Conservation (phyloP, 30 jellyfish, hydroid and myxozoan species). For the Aurelia aurita region DNA sequence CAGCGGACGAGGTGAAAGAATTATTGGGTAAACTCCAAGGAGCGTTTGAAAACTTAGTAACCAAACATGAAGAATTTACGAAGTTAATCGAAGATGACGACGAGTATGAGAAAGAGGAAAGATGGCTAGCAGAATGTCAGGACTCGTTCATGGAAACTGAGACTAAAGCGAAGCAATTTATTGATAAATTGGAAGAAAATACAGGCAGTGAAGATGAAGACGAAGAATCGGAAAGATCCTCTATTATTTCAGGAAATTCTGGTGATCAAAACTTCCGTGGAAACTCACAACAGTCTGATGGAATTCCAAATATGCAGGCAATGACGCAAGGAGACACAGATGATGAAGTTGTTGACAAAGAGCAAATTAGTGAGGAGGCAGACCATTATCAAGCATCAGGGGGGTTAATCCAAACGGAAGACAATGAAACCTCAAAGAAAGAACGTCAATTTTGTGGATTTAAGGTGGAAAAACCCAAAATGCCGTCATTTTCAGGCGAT, state of each 20-base stretch:
- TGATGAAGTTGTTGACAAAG: conserved; percentile 39
- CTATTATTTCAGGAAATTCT: conserved; percentile 18
- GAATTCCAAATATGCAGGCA: conserved; percentile 53
- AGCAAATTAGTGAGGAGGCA: background rate
- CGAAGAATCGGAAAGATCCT: conserved; percentile 8
- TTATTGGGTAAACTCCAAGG: conserved; percentile 48
- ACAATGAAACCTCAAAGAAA: conserved; percentile 8
- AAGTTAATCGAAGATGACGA: conserved; percentile 48
- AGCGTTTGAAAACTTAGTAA: conserved; percentile 59
- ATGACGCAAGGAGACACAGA: conserved; percentile 26
- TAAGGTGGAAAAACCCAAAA: conserved; percentile 48
- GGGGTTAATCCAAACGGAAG: background rate
- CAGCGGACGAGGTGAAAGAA: conserved; percentile 57
- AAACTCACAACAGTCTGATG: conserved; percentile 44
- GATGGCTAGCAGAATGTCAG: conserved; percentile 63
- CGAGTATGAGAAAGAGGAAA: conserved; percentile 57
- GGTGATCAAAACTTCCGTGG: conserved; percentile 25
- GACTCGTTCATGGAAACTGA: conserved; percentile 47
- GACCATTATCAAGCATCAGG: conserved; percentile 9
- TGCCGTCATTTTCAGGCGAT: conserved; percentile 72
- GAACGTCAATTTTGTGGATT: conserved; percentile 55
- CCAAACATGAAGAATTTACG: conserved; percentile 65
- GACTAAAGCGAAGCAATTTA: conserved; percentile 58
- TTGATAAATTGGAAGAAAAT: conserved; percentile 37
- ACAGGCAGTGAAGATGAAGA: conserved; percentile 35